Percentiles rank a stretch among this genome's conserved stretches.
These are phyloP conservation scores for Triplophysa tibetana DNA, from an alignment of 2,113 vertebrate species.

Conservation along the genomic window DNA sequence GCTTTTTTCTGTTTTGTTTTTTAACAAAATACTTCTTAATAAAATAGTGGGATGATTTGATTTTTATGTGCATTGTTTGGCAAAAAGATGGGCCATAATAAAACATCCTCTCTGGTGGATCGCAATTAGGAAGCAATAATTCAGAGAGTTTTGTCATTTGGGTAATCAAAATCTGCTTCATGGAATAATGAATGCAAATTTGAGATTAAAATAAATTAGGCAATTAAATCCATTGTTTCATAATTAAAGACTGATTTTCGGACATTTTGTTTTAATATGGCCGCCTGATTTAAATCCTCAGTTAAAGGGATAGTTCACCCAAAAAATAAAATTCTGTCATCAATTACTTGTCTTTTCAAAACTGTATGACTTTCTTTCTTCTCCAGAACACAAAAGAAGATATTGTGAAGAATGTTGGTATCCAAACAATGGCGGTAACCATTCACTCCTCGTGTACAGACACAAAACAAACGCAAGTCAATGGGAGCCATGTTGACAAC, in stretches of 20 bases:
- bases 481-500: too few species aligned
- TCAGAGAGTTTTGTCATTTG: slow-evolving; percentile 5
- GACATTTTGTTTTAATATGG: slow-evolving; percentile 1
- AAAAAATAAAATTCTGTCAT: too few species aligned
- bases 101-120: slow-evolving; percentile 1
- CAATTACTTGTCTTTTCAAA: too few species aligned
- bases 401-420: too few species aligned
- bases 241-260: neutral
- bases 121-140: slow-evolving; percentile 13
- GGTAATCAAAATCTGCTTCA: slow-evolving; percentile 34
- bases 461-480: too few species aligned
- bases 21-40: slow-evolving; percentile 11
- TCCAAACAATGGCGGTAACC: too few species aligned
- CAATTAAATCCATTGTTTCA: slow-evolving; percentile 28
- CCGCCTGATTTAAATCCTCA: neutral
- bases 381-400: too few species aligned
- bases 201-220: neutral
- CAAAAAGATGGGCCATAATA: neutral
- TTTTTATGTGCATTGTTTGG: slow-evolving; percentile 7
- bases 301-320: too few species aligned
- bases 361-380: too few species aligned
- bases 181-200: slow-evolving; percentile 26
- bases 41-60: slow-evolving; percentile 16
- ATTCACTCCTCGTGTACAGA: too few species aligned
- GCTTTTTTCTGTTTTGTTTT: slow-evolving; percentile 23